Evolutionary conservation across 2,888 invertebrate genomes (phyloP).

Genomic region (Stenoptilia bipunctidactyla): DNA sequence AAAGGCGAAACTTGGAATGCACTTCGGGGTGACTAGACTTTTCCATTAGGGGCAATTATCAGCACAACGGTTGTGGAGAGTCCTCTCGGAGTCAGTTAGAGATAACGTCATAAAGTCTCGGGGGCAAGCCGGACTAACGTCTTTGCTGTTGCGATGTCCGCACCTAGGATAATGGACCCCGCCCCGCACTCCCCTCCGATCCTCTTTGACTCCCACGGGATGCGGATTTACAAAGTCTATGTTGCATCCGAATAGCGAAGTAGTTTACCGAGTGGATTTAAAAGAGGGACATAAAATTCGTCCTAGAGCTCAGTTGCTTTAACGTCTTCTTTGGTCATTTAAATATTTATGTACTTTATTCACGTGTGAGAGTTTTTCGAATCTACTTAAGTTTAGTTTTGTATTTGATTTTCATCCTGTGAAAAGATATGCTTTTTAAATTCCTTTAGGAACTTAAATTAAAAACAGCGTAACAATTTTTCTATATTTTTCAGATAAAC

Average conservation of each 20-base stretch:
- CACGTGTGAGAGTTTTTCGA: slow-evolving; percentile 6
- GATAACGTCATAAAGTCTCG: slow-evolving; percentile 69
- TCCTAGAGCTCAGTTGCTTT: too few relatives aligned
- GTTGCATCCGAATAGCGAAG: not conserved
- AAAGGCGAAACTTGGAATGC: slow-evolving; percentile 63
- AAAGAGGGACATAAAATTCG: not conserved
- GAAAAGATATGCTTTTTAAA: not conserved
- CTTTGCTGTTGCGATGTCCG: slow-evolving; percentile 57
- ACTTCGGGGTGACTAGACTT: slow-evolving; percentile 66
- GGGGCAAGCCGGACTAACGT: slow-evolving; percentile 63
- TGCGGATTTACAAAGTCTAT: slow-evolving; percentile 22
- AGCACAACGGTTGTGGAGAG: slow-evolving; percentile 53
- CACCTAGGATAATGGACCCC: slow-evolving; percentile 59
- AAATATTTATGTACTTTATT: slow-evolving; percentile 9
- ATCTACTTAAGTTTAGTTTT: too few relatives aligned
- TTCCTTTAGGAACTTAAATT: not conserved
- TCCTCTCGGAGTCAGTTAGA: slow-evolving; percentile 59
- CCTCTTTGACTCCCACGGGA: slow-evolving; percentile 16
- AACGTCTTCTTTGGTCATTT: too few relatives aligned
- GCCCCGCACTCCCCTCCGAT: slow-evolving; percentile 25
- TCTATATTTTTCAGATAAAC: too few relatives aligned
- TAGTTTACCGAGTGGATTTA: not conserved
- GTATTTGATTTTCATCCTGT: too few relatives aligned
- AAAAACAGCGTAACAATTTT: too few relatives aligned
- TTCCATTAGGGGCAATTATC: slow-evolving; percentile 70